Evolutionary conservation across 2,888 invertebrate genomes (phyloP).

Genomic region (Halictus ligatus): DNA sequence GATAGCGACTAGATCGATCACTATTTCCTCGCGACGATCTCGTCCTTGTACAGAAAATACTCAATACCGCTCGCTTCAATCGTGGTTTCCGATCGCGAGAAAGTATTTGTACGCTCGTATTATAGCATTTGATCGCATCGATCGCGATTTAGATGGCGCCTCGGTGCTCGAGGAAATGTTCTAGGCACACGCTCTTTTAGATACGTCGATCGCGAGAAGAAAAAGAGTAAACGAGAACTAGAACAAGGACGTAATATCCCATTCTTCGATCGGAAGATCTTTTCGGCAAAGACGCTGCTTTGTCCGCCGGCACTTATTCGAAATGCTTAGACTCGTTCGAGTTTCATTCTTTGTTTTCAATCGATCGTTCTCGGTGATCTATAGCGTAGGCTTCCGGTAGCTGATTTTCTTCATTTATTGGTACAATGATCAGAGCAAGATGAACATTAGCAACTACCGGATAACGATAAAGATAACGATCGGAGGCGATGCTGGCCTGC

Average conservation of each 20-base stretch:
- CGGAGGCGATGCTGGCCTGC: not conserved
- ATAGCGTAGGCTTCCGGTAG: not conserved
- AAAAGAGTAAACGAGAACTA: not conserved
- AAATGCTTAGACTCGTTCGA: no score
- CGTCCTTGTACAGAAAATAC: conserved; percentile 68
- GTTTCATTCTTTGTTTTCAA: not conserved
- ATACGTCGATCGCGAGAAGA: not conserved
- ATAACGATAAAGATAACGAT: not conserved
- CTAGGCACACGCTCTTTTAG: not conserved
- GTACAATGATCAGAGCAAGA: not conserved
- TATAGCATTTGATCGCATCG: no score
- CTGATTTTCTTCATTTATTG: not conserved
- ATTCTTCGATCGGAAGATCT: not conserved
- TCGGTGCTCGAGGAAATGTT: not conserved
- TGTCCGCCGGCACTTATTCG: not conserved
- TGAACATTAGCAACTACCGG: not conserved
- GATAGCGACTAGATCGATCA: conserved; percentile 63
- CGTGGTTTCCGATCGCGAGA: not conserved
- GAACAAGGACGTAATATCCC: not conserved
- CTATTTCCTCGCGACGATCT: conserved; percentile 44
- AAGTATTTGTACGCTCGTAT: conserved; percentile 5
- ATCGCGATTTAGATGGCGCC: not conserved
- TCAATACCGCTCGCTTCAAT: not conserved
- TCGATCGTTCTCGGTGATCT: not conserved
- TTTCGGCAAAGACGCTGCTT: not conserved